Percentiles rank a stretch among this genome's conserved stretches.
These are phyloP conservation scores for Phoeniculus purpureus DNA, from an alignment of 2,797 vertebrate species.

Conservation along the genomic window DNA sequence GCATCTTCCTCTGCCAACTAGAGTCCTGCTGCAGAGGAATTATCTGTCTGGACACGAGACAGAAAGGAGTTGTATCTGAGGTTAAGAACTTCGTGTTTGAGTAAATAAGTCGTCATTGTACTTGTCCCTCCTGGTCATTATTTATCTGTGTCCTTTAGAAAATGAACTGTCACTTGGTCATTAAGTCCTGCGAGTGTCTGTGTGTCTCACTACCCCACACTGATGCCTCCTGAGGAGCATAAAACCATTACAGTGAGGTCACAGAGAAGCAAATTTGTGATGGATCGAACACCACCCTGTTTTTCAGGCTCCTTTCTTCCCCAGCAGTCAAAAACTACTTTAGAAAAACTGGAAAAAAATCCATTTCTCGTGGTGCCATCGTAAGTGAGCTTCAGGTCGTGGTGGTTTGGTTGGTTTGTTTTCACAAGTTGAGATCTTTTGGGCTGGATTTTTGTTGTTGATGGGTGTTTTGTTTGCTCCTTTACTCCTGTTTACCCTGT, in stretches of 20 bases:
- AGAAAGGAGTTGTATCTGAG: background rate
- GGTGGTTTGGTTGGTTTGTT: background rate
- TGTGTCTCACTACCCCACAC: background rate
- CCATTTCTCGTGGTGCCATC: background rate
- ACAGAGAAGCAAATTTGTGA: background rate
- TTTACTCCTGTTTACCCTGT: background rate
- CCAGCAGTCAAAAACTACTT: background rate
- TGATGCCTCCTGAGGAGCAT: background rate
- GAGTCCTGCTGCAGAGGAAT: background rate
- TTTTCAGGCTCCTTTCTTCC: background rate
- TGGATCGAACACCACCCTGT: background rate
- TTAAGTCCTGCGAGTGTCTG: background rate
- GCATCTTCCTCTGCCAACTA: background rate
- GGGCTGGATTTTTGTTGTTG: background rate
- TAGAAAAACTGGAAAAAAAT: background rate
- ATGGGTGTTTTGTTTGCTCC: no score
- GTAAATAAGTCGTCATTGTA: background rate
- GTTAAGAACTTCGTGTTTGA: background rate
- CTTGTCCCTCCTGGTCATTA: background rate
- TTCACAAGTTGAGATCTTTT: background rate
- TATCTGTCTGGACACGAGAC: background rate
- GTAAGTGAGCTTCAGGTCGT: background rate
- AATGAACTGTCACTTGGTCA: fast-evolving
- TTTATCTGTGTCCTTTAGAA: background rate
- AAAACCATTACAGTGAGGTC: background rate